Base-by-base conservation (phyloP, 2,797 vertebrate species). In the Parauchenoglanis punctatus region DNA sequence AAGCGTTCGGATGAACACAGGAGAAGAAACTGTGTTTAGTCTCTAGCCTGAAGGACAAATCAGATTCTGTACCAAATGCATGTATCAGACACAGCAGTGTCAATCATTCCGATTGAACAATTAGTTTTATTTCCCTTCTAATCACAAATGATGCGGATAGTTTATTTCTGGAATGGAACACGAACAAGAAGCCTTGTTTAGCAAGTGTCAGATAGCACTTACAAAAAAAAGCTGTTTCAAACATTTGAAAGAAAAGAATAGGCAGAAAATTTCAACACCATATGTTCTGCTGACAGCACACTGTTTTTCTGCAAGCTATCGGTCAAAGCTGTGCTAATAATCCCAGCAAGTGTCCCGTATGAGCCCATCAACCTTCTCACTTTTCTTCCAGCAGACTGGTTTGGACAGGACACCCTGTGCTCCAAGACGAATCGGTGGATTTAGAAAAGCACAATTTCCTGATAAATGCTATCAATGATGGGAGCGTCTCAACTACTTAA, bases 261-360 rank as follows among this genome's bases (percentile, higher is more conserved):
- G 58, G 35, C 58, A 59, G 23, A 49, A 73, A 46, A 87, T 76
- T 54, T 63, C n/a, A 61, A 17, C 67, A 61, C 56, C 81, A 87
- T 25, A 68, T 70, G 65, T 84, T 87, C 40, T n/a, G 18, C n/a
- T 84, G 82, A 56, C 86, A 83, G 72, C 52, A 83, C 59, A 31
- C 13, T 1, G 25, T 59, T 83, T 77, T 59, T 63, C 18, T 84
- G 73, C 31, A 84, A 61, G 67, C 82, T 59, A 52, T 58, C 73
- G 18, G 54, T 70, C 82, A 84, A 46, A 84, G 82, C 75, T 10
- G 31, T 67, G 35, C 49, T 70, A 87, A 84, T 70, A 54, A 80
- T 61, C 73, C n/a, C 54, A 68, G 61, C 82, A 72, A 52, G 46
- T 49, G 73, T 12, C 63, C 73, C 31, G 52, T 61, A 40, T 61